Percentiles rank a stretch among this genome's conserved stretches.
phyloP scores from a whole-genome alignment of 2,113 vertebrate genomes.

The Cygnus buccinator region DNA sequence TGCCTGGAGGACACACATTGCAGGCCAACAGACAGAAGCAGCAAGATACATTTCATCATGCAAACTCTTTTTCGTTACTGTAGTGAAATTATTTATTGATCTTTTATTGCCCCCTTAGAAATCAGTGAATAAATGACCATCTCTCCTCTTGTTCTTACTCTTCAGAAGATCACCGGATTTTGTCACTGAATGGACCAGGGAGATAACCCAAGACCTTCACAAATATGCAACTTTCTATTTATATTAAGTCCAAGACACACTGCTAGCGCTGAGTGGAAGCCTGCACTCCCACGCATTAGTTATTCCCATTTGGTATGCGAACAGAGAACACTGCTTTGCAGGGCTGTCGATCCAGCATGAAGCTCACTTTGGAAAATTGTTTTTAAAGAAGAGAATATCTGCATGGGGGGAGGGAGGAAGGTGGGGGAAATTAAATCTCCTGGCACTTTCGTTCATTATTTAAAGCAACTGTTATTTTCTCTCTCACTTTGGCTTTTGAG shows the following conservation, averaged over 20 bases:
- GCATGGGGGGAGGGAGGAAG: not conserved
- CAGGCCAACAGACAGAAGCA: not conserved
- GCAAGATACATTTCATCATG: not conserved
- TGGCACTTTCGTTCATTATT: constrained; percentile 52
- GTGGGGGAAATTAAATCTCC: not conserved
- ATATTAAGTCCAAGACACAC: not conserved
- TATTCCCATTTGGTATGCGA: constrained; percentile 22
- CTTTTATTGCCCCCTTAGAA: not conserved
- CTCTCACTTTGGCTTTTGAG: constrained; percentile 28
- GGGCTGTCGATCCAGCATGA: constrained; percentile 12
- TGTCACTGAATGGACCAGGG: not conserved
- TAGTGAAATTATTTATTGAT: not conserved
- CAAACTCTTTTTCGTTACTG: not conserved
- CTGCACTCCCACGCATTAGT: not conserved
- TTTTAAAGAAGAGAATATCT: constrained; percentile 41
- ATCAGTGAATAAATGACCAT: not conserved
- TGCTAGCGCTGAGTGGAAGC: not conserved
- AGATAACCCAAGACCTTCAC: not conserved
- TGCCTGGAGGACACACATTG: not conserved
- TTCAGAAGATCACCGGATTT: not conserved
- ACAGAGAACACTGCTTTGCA: not conserved
- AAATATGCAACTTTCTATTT: not conserved
- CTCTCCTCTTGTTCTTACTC: not conserved
- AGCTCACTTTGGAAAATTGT: constrained; percentile 36
- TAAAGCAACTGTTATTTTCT: constrained; percentile 50